These are phyloP conservation scores for Torymus aiolomorphi DNA, from an alignment of 2,888 invertebrate genomes.

Conservation along the genomic window DNA sequence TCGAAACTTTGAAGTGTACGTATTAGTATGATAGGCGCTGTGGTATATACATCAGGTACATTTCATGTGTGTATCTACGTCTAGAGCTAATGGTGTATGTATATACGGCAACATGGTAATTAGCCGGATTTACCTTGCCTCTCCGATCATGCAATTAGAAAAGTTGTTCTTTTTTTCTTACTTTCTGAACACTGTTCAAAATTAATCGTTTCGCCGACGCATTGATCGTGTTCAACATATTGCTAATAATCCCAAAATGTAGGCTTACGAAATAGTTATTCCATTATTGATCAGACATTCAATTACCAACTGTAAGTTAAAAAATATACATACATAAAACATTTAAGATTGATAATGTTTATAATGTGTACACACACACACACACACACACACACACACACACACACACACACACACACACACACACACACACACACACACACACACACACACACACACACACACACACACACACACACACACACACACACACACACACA, in stretches of 20 bases:
- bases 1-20: too few species aligned
- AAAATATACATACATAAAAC: too few species aligned
- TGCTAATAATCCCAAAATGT: conserved; percentile 26
- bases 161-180: conserved; percentile 14
- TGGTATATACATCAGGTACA: neutral
- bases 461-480: too few species aligned
- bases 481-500: too few species aligned
- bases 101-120: conserved; percentile 30
- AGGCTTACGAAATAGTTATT: conserved; percentile 1
- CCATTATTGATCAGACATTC: too few species aligned
- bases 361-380: too few species aligned
- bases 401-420: too few species aligned
- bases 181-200: neutral
- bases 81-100: conserved; percentile 25
- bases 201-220: conserved; percentile 2
- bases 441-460: too few species aligned
- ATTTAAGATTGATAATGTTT: too few species aligned
- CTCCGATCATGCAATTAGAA: conserved; percentile 45
- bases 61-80: conserved; percentile 27
- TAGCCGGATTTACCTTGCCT: conserved; percentile 36
- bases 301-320: too few species aligned
- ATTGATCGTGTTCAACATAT: neutral
- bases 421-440: too few species aligned
- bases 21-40: neutral
- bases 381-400: too few species aligned